A percentile compares a stretch with the other conserved stretches of the same genome.
Evolutionary conservation across 2,888 invertebrate genomes (phyloP).

Genomic region (Dynastes hyllus): DNA sequence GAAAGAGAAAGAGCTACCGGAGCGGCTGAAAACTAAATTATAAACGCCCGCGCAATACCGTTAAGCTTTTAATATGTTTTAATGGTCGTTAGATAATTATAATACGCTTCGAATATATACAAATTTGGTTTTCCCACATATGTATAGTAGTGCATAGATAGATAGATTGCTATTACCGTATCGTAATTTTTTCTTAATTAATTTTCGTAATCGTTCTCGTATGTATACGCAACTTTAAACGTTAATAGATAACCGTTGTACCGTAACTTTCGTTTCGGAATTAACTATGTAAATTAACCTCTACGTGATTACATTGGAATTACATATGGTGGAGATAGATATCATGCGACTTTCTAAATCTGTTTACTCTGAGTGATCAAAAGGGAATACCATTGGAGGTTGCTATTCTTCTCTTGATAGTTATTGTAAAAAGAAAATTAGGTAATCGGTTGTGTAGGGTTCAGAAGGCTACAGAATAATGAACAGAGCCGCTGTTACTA

Average conservation of each 20-base stretch:
- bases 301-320: not conserved
- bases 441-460: too few relatives aligned
- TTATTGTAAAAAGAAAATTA: not conserved
- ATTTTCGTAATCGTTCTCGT: constrained; percentile 14
- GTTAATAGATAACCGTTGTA: constrained; percentile 6
- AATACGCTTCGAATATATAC: constrained; percentile 3
- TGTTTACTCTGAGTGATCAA: not conserved
- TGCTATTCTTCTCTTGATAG: too few relatives aligned
- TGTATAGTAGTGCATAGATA: not conserved
- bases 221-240: not conserved
- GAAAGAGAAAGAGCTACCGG: not conserved
- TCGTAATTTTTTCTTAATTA: constrained; percentile 21
- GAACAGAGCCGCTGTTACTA: too few relatives aligned
- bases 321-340: not conserved
- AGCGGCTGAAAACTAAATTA: constrained; percentile 8
- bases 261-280: constrained; percentile 16
- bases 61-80: constrained; percentile 25
- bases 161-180: constrained; percentile 3
- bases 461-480: too few relatives aligned
- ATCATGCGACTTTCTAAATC: not conserved
- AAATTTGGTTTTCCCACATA: constrained; percentile 3
- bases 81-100: constrained; percentile 10
- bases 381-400: too few relatives aligned
- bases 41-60: constrained; percentile 18
- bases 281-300: constrained; percentile 13